Evolutionary conservation across 2,797 vertebrate genomes (phyloP).

Genomic region (Spinibarbus caldwelli): DNA sequence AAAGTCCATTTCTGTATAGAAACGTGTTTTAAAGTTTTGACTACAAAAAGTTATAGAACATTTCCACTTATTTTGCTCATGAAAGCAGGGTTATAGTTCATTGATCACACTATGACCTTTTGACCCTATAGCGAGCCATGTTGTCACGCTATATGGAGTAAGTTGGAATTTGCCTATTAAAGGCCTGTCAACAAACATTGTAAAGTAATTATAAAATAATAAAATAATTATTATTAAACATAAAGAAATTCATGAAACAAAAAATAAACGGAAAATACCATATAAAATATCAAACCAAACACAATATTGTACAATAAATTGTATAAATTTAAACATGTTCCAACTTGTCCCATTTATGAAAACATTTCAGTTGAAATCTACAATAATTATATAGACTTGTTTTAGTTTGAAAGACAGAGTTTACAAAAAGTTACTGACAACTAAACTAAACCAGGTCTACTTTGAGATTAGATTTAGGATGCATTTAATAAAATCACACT

Average conservation of each 20-base stretch:
- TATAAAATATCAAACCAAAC: not conserved
- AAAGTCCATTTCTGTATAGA: not conserved
- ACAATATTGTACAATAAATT: too few relatives aligned
- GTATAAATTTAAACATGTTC: not conserved
- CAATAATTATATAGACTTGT: not conserved
- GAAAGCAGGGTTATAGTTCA: not conserved
- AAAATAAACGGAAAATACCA: not conserved
- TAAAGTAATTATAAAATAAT: not conserved
- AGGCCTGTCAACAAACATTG: constrained; percentile 2
- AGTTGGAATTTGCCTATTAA: constrained; percentile 1
- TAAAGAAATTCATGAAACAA: not conserved
- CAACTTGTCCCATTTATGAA: not conserved
- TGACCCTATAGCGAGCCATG: not conserved
- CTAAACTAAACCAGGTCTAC: not conserved
- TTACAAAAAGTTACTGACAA: not conserved
- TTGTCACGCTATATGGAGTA: constrained; percentile 1
- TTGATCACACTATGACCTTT: constrained; percentile 28
- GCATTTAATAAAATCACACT: not conserved
- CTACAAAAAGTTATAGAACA: constrained; percentile 6
- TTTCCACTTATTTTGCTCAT: not conserved
- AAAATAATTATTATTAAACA: not conserved
- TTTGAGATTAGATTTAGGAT: not conserved
- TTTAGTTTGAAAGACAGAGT: not conserved
- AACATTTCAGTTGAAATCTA: not conserved
- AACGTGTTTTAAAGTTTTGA: not conserved